These are phyloP conservation scores for Dolichomitus sp. DNA, from an alignment of 2,888 invertebrate genomes.

Conservation along the genomic window DNA sequence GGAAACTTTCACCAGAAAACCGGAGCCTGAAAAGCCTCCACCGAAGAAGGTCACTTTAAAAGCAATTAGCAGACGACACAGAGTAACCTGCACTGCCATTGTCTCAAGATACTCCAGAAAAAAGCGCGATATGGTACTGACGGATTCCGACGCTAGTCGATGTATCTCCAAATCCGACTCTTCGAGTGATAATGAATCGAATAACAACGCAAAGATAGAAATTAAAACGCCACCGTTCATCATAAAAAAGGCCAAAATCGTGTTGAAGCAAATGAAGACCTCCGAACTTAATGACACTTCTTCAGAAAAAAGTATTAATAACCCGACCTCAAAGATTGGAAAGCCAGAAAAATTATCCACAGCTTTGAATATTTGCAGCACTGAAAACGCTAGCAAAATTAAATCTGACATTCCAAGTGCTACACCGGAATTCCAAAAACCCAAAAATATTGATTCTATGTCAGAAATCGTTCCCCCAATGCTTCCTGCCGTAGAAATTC, in stretches of 20 bases:
- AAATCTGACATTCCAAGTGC: not conserved
- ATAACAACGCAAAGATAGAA: slow-evolving; percentile 3
- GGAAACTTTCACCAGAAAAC: not conserved
- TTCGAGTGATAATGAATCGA: not conserved
- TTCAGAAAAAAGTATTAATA: slow-evolving; percentile 11
- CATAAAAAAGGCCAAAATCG: not conserved
- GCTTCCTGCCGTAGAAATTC: not conserved
- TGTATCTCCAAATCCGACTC: slow-evolving; percentile 12
- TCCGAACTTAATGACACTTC: not conserved
- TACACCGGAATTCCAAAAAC: not conserved
- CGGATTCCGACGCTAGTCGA: slow-evolving; percentile 38
- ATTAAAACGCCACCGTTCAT: not conserved
- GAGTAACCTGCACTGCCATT: slow-evolving; percentile 53
- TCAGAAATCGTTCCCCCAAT: not conserved
- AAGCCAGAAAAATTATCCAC: not conserved
- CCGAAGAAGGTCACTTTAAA: slow-evolving; percentile 25
- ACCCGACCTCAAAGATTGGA: not conserved
- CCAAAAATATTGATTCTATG: not conserved
- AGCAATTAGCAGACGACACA: slow-evolving; percentile 42
- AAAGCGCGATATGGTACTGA: slow-evolving; percentile 23
- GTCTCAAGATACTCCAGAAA: slow-evolving; percentile 59
- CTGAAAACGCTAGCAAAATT: not conserved
- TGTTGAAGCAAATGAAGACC: not conserved
- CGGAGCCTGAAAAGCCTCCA: slow-evolving; percentile 24
- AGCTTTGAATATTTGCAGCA: not conserved